Conservation (phyloP, 2,888 invertebrate species). For the Tenthredo mesomela region DNA sequence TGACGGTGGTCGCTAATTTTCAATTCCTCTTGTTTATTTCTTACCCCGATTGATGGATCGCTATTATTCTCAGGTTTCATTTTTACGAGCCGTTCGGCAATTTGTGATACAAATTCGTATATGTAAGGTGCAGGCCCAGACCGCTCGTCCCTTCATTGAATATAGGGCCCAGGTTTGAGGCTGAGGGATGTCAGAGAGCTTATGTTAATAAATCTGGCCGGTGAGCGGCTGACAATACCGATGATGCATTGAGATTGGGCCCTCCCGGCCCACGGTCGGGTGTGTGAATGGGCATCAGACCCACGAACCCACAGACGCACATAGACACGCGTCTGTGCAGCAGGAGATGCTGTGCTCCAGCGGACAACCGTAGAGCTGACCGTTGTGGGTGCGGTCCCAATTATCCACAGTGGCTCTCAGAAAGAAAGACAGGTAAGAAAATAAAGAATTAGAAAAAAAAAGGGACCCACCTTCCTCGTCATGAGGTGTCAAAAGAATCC, state of each 20-base stretch:
- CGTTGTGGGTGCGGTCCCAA: constrained; percentile 68
- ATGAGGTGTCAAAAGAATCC: constrained; percentile 44
- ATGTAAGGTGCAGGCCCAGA: background rate
- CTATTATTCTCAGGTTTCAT: constrained; percentile 34
- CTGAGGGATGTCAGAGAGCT: constrained; percentile 51
- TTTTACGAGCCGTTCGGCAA: constrained; percentile 49
- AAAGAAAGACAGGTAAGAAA: constrained; percentile 40
- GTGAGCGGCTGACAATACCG: constrained; percentile 56
- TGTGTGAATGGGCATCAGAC: constrained; percentile 47
- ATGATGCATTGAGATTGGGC: constrained; percentile 56
- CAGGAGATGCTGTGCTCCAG: constrained; percentile 11
- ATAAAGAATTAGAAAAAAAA: constrained; percentile 33
- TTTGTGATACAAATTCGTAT: constrained; percentile 54
- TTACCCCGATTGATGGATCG: constrained; percentile 10
- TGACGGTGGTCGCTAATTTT: constrained; percentile 28
- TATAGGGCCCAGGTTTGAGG: background rate
- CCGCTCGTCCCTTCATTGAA: constrained; percentile 15
- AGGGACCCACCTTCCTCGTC: constrained; percentile 24
- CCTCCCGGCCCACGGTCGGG: constrained; percentile 49
- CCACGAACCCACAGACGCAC: constrained; percentile 16
- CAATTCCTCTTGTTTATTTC: constrained; percentile 30
- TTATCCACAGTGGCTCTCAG: constrained; percentile 70
- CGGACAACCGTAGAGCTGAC: constrained; percentile 29
- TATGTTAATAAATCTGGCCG: constrained; percentile 54
- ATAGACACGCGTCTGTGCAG: background rate